Base-by-base conservation (phyloP, 2,797 vertebrate species). In the Atherinosoma microstoma region DNA sequence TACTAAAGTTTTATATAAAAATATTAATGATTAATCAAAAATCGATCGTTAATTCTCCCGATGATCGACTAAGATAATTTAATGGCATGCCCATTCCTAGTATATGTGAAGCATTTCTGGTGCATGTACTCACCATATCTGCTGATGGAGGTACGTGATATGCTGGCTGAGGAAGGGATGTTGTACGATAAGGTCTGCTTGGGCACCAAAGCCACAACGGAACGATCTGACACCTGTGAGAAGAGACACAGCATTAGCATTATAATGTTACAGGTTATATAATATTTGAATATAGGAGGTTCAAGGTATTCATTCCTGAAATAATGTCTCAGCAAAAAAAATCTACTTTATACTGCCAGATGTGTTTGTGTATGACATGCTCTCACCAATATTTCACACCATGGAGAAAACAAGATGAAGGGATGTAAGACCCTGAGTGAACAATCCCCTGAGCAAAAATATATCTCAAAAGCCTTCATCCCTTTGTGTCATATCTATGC, bases 101-200 rank as follows among this genome's bases (percentile, higher is more conserved):
- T 16, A 20, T 30, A 40, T 36, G 76, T 35, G 53, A 27, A 63
- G 18, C 30, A 42, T 22, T n/a, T 16, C 7, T 30, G 36, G 40
- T 36, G 5, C 0, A 11, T 2, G 1, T 61, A 47, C 96, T 96
- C 67, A 99, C 98, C 98, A 0, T 99, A 99, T 97, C 97, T 95
- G 73, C 98, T 99, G 82, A 99, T 99, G 30, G 98, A 99, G 0
- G 96, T 96, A 73, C 98, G 93, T 27, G 97, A 98, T 92, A 99
- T 98, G 92, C 97, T 98, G 84, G 97, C 96, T 1, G 98, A 98
- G 69, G 97, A 94, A 3, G 98, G 97, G 59, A 99, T 99, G 88
- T 99, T 99, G 94, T 98, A 99, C 3, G 98, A 99, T 1, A 98
- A 99, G 15, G 97, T 99, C 93, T 99, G 98, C 69, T 99, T 99